Percentiles rank a stretch among this genome's conserved stretches.
These are phyloP conservation scores for Opisthograptis luteolata DNA, from an alignment of 2,888 invertebrate genomes.

Conservation along the genomic window DNA sequence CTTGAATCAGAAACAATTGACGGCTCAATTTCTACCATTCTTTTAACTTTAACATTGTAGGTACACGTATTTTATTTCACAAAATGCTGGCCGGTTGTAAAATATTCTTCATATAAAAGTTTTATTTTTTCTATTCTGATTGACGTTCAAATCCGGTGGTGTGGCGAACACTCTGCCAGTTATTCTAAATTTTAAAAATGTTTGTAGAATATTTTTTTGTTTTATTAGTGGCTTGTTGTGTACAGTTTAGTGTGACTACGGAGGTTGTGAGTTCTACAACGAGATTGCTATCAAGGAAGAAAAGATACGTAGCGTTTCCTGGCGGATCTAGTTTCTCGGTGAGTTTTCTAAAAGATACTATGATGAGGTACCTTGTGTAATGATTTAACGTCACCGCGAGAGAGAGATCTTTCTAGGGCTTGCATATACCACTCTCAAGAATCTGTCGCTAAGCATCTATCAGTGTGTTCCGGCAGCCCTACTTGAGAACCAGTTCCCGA, in stretches of 20 bases:
- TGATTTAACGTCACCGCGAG: no score
- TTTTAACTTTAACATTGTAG: conserved; percentile 10
- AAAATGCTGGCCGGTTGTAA: background rate
- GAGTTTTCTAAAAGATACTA: conserved; percentile 67
- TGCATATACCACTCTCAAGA: no score
- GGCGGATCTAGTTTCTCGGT: conserved; percentile 90
- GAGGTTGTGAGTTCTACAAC: conserved; percentile 35
- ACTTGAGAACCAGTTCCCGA: no score
- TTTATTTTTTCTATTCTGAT: conserved; percentile 10
- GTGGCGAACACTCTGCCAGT: conserved; percentile 9
- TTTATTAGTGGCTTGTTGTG: conserved; percentile 33
- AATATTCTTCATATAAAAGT: conserved; percentile 8
- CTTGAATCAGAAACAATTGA: conserved; percentile 28
- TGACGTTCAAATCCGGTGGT: conserved; percentile 11
- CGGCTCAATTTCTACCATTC: conserved; percentile 13
- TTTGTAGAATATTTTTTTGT: conserved; percentile 22
- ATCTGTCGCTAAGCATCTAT: no score
- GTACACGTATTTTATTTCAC: background rate
- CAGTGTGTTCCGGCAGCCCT: no score
- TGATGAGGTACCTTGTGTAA: no score
- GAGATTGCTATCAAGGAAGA: conserved; percentile 81
- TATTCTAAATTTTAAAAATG: conserved; percentile 27
- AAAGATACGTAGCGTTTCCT: conserved; percentile 88
- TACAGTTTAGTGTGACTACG: conserved; percentile 38
- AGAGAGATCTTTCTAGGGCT: no score